Base-by-base conservation (phyloP, 2,113 vertebrate genomes). In the Callocephalon fimbriatum region DNA sequence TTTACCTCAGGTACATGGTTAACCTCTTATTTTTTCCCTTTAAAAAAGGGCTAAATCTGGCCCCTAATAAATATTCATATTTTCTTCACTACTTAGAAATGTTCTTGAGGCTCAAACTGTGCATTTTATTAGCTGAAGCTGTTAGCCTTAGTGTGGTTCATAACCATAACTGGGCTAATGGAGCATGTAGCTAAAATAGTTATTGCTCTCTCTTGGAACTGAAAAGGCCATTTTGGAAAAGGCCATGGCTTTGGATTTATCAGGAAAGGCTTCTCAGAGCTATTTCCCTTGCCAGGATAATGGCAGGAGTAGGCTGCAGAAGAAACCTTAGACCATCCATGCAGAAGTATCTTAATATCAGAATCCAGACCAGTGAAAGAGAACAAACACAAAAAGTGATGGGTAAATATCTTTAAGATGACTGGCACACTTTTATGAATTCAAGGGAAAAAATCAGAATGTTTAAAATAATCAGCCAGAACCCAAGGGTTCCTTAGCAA, bases 101-200 rank as follows among this genome's bases (percentile, higher is more conserved):
- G 19, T 72, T 91, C 83, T 76, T 58, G 73, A 85, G 91, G 80
- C 68, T 95, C 83, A 81, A 68, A 81, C 31, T 81, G 67, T 89
- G 56, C 76, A 58, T 94, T 62, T 89, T 93, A 86, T 95, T 92
- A 97, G 53, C 44, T 75, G 80, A 86, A 92, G 38, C 63, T 83
- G 7, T 86, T 95, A 90, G 45, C 83, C 38, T 77, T 78, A 77
- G 10, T n/a, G n/a, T 61, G 65, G 62, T 53, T 95, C 78, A 87
- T 86, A 81, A 78, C 56, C 88, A 56, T 95, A 93, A 78, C 65
- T 68, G 72, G 68, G 72, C 48, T 95, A 95, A 96, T 89, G 83
- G 80, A 82, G 27, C 83, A 53, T 92, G 65, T 27, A 91, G 56
- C 51, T 74, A 61, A 93, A 93, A 87, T 22, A 92, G 65, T 78